phyloP scores from a whole-genome alignment of 30 jellyfish, hydroid and myxozoan genomes.

The Phacellophora camtschatica region DNA sequence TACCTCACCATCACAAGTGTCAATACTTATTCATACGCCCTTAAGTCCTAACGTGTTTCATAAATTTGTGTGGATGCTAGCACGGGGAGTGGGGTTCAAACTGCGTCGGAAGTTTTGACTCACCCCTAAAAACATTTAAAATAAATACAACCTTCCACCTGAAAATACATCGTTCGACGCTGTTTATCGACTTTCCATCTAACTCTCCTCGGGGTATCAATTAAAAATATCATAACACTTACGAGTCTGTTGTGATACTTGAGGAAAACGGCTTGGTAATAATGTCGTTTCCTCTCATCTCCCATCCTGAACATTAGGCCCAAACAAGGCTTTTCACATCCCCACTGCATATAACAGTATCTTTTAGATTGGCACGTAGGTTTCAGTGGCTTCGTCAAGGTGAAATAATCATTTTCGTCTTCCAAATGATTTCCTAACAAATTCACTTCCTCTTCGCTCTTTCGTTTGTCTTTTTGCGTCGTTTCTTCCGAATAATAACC shows the following conservation, averaged over 20 bases:
- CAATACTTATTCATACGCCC: too few species aligned
- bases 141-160: too few species aligned
- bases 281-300: constrained; percentile 45
- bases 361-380: constrained; percentile 29
- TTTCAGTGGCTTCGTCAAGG: constrained; percentile 20
- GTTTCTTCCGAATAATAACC: neutral
- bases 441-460: constrained; percentile 22
- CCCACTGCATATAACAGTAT: constrained; percentile 34
- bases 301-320: constrained; percentile 13
- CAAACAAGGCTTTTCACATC: constrained; percentile 45
- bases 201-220: too few species aligned
- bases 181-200: too few species aligned
- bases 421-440: neutral
- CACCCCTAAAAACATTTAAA: too few species aligned
- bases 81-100: too few species aligned
- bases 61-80: too few species aligned
- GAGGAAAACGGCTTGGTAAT: constrained; percentile 10
- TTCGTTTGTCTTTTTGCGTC: neutral
- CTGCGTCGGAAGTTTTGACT: too few species aligned
- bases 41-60: too few species aligned
- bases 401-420: constrained; percentile 6
- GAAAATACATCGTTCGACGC: too few species aligned
- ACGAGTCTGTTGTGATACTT: constrained; percentile 20
- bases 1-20: too few species aligned
- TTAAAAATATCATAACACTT: too few species aligned